A percentile compares a stretch with the other conserved stretches of the same genome.
These are phyloP conservation scores for Cordilura impudica DNA, from an alignment of 2,888 invertebrate genomes.

Conservation along the genomic window DNA sequence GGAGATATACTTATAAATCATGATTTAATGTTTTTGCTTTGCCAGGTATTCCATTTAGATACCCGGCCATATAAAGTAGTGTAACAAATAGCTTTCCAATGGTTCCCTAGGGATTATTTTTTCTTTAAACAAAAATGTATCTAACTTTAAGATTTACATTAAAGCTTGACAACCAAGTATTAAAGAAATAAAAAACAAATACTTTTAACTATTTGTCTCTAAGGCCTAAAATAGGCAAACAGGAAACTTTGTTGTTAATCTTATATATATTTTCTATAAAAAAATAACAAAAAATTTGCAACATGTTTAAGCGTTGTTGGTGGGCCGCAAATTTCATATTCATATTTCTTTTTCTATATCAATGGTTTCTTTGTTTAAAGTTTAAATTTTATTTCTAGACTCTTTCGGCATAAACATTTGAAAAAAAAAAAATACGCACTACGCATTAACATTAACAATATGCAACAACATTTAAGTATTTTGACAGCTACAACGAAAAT, in stretches of 20 bases:
- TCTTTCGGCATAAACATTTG: neutral
- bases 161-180: too few species aligned
- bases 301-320: slow-evolving; percentile 24
- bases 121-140: slow-evolving; percentile 21
- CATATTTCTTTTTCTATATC: slow-evolving; percentile 41
- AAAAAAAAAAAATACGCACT: slow-evolving; percentile 43
- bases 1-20: slow-evolving; percentile 11
- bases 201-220: neutral
- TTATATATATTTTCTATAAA: neutral
- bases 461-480: slow-evolving; percentile 42
- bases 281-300: neutral
- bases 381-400: neutral
- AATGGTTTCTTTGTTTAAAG: neutral
- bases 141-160: slow-evolving; percentile 29
- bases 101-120: slow-evolving; percentile 56
- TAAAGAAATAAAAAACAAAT: too few species aligned
- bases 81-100: slow-evolving; percentile 61
- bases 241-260: slow-evolving; percentile 37
- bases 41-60: neutral
- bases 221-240: slow-evolving; percentile 53
- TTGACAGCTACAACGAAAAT: slow-evolving; percentile 59
- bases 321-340: slow-evolving; percentile 40
- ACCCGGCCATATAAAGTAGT: slow-evolving; percentile 47
- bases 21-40: slow-evolving; percentile 34
- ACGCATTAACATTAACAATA: slow-evolving; percentile 46